Base-by-base conservation (phyloP, 2,113 vertebrate species). In the Crocuta crocuta region DNA sequence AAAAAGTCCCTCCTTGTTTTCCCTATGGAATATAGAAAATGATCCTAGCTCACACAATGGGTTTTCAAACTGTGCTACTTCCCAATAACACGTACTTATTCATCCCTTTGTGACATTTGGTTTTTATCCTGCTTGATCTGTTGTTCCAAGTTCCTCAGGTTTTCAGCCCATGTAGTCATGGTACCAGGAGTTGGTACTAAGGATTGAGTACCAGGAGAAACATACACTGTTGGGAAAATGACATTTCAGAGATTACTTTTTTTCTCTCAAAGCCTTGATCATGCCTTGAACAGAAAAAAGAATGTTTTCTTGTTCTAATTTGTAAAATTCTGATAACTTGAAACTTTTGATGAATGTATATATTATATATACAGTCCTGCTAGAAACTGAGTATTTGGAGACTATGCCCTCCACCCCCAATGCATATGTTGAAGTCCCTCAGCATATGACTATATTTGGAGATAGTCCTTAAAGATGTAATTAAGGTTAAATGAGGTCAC, bases 1-100 rank as follows among this genome's bases (percentile, higher is more conserved):
- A 48, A 88, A 16, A 61, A 88, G 15, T 48, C 84, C 3, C 45
- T 78, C 91, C 78, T n/a, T n/a, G 5, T 19, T 23, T 3, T 6
- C 12, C 43, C 50, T 24, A 61, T 24, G 10, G 74, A 31, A 43
- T 73, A 80, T 31, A 91, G 5, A 94, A 96, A 88, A 87, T 28
- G 80, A 48, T 8, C 85, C 35, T 92, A 28, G 13, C 70, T 73
- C 50, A 89, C 58, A 82, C 35, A 53, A 28, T 76, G 58, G 9
- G 28, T 89, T 97, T 95, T 89, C 53, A 83, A 55, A 53, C n/a
- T 43, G 73, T 96, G 16, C 89, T 94, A 66, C 11, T 94, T 96
- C 45, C 68, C 26, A 89, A 1, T 79, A 71, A 74, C 55, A 63
- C 71, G 50, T 90, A 45, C 19, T 79, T 95, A 39, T 91, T 86